Evolutionary conservation across 2,113 vertebrate genomes (phyloP).

Genomic region (Channa maculata): DNA sequence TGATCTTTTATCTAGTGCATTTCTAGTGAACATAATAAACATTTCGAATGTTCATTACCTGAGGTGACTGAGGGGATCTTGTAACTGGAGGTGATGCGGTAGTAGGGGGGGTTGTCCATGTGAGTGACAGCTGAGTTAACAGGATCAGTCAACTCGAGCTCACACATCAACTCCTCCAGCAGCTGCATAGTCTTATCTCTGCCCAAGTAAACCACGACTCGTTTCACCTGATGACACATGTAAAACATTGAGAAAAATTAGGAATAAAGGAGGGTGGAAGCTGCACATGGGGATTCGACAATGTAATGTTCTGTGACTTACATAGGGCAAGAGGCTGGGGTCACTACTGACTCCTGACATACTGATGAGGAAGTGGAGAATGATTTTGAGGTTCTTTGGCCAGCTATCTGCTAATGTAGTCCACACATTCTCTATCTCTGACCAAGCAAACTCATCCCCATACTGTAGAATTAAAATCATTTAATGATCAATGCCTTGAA

Average conservation of each 20-base stretch:
- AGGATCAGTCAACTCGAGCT: constrained; percentile 94
- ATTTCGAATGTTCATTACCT: constrained; percentile 80
- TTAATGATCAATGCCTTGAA: not conserved
- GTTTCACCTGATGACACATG: constrained; percentile 90
- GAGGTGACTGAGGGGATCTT: constrained; percentile 98
- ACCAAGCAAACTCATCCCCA: constrained; percentile 98
- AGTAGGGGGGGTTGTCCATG: constrained; percentile 98
- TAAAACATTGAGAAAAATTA: not conserved
- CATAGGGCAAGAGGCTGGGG: constrained; percentile 97
- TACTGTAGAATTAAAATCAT: constrained; percentile 84
- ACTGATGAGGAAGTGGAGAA: constrained; percentile 97
- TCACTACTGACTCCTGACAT: constrained; percentile 98
- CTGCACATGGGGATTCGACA: not conserved
- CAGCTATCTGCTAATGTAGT: constrained; percentile 98
- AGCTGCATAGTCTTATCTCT: constrained; percentile 99
- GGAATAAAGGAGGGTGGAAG: not conserved
- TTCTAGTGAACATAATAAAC: not conserved
- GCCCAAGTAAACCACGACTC: constrained; percentile 98
- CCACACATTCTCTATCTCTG: constrained; percentile 98
- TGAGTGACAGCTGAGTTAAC: constrained; percentile 96
- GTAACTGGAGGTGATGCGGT: constrained; percentile 95
- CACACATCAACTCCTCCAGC: constrained; percentile 94
- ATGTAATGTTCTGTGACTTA: constrained; percentile 78
- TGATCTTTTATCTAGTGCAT: not conserved
- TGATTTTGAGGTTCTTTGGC: constrained; percentile 99